These are phyloP conservation scores for Oryctes rhinoceros DNA, from an alignment of 1,140 invertebrate species.

Conservation along the genomic window DNA sequence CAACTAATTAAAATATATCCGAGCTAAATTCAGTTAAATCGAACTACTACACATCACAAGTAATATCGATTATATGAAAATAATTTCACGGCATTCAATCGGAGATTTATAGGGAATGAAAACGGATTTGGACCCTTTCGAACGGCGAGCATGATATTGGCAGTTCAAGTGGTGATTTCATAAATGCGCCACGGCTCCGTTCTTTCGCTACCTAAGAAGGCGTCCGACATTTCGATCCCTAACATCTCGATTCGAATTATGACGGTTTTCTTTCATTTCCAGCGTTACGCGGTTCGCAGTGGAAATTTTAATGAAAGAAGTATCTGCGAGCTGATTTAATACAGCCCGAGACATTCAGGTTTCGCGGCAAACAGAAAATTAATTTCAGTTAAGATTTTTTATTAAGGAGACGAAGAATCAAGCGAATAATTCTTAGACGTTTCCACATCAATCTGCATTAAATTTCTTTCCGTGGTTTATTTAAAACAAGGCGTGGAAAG, in stretches of 20 bases:
- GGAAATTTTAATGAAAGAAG: conserved; percentile 7
- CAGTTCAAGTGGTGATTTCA: conserved; percentile 17
- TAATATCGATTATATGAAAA: background rate
- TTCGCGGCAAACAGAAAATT: background rate
- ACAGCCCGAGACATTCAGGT: background rate
- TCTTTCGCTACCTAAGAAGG: background rate
- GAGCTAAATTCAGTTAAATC: too few relatives aligned
- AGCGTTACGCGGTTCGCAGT: background rate
- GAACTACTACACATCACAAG: too few relatives aligned
- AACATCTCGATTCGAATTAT: background rate
- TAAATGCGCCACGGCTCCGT: background rate
- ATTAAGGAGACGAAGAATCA: too few relatives aligned
- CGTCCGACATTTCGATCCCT: background rate
- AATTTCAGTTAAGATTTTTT: conserved; percentile 12
- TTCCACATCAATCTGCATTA: too few relatives aligned
- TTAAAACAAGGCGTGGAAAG: background rate
- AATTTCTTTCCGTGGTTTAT: background rate
- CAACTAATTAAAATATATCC: too few relatives aligned
- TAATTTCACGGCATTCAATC: background rate
- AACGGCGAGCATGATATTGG: conserved; percentile 6
- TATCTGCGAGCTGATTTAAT: conserved; percentile 4
- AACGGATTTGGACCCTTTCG: background rate
- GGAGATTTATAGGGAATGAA: background rate
- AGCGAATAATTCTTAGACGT: too few relatives aligned
- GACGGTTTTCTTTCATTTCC: background rate